Evolutionary conservation across 1,140 invertebrate genomes (phyloP).

Genomic region (Platorchestia sp.): DNA sequence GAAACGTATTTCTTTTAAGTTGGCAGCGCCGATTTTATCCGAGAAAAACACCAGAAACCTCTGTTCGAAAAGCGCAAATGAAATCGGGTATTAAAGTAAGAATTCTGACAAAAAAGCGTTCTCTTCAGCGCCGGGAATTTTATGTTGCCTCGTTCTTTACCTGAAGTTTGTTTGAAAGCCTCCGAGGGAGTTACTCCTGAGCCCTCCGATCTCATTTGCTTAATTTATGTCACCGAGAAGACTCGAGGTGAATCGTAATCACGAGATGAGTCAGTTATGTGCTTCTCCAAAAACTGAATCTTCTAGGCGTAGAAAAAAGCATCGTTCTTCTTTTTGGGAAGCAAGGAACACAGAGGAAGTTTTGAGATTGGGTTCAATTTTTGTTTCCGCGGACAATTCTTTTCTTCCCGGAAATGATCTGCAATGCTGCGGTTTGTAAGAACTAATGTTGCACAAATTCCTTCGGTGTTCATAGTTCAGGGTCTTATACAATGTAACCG

Average conservation of each 20-base stretch:
- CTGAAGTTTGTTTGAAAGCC: slow-evolving; percentile 10
- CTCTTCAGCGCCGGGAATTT: not conserved
- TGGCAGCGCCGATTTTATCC: not conserved
- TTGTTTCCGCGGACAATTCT: not conserved
- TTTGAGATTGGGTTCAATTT: not conserved
- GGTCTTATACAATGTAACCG: too few relatives aligned
- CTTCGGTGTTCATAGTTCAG: too few relatives aligned
- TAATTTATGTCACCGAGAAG: slow-evolving; percentile 39
- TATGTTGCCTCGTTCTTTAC: not conserved
- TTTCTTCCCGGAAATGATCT: not conserved
- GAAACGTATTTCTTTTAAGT: not conserved
- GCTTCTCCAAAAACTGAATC: not conserved
- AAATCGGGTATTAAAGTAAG: not conserved
- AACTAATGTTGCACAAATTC: too few relatives aligned
- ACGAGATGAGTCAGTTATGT: not conserved
- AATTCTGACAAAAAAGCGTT: not conserved
- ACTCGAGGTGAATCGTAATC: slow-evolving; percentile 22
- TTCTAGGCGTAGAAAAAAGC: not conserved
- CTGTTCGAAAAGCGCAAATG: not conserved
- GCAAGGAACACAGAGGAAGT: not conserved
- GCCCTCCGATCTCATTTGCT: slow-evolving; percentile 18
- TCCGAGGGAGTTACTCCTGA: not conserved
- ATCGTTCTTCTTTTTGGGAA: not conserved
- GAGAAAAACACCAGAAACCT: not conserved
- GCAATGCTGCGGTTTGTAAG: too few relatives aligned